Evolutionary conservation across 2,888 invertebrate genomes (phyloP).

Genomic region (Branchipolynoe longqiensis): DNA sequence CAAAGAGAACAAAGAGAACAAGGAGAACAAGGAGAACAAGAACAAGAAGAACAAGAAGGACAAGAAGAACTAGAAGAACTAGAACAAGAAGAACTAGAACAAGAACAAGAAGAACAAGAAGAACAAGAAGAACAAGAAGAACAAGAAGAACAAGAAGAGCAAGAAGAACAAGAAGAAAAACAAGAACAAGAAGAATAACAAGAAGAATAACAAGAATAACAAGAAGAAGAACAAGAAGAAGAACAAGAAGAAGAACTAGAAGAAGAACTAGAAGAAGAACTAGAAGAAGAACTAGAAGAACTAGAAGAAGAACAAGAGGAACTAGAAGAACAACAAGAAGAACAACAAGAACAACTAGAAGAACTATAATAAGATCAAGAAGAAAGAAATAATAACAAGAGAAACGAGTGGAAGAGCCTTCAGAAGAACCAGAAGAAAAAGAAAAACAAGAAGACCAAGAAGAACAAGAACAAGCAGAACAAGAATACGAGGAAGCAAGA

Average conservation of each 20-base stretch:
- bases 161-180: not conserved
- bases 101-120: not conserved
- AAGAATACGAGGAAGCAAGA: too few species aligned
- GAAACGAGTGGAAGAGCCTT: too few species aligned
- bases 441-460: too few species aligned
- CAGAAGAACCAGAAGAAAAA: too few species aligned
- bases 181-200: not conserved
- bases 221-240: not conserved
- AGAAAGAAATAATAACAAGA: too few species aligned
- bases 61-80: not conserved
- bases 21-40: not conserved
- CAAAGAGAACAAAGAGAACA: not conserved
- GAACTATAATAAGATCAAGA: too few species aligned
- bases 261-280: not conserved
- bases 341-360: too few species aligned
- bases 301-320: too few species aligned
- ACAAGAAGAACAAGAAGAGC: not conserved
- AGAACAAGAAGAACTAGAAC: not conserved
- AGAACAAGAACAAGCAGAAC: too few species aligned
- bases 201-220: not conserved
- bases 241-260: not conserved
- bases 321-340: too few species aligned
- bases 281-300: too few species aligned
- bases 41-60: not conserved
- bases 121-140: not conserved